Conservation (phyloP, 2,113 vertebrate genomes). For the Halichoerus grypus region DNA sequence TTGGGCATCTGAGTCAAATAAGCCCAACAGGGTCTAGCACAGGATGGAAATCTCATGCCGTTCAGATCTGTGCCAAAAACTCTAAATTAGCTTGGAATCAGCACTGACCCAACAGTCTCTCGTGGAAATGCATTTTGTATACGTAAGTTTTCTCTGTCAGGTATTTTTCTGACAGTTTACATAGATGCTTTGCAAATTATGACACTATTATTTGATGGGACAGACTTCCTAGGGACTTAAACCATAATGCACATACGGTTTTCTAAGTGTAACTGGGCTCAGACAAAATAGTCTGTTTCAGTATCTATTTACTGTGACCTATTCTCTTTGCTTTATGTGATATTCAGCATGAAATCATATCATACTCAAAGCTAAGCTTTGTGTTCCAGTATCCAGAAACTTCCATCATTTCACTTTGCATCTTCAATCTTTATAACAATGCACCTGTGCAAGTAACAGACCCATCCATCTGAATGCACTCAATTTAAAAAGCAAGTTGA, state of each 20-base stretch:
- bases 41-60: background rate
- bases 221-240: background rate
- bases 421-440: background rate
- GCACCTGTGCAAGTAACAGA: background rate
- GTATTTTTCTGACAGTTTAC: conserved; percentile 20
- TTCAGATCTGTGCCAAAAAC: background rate
- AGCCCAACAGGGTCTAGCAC: background rate
- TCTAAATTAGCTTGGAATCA: conserved; percentile 42
- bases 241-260: background rate
- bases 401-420: conserved; percentile 1
- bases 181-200: background rate
- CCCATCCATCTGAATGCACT: background rate
- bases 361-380: background rate
- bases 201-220: background rate
- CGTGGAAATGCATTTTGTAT: background rate
- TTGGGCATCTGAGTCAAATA: background rate
- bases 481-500: background rate
- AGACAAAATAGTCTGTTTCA: conserved; percentile 48
- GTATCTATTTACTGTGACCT: background rate
- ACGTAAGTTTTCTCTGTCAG: background rate
- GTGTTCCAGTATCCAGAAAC: conserved; percentile 13
- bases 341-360: background rate
- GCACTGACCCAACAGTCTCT: background rate
- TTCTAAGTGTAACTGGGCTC: background rate
- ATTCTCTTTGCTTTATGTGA: conserved; percentile 19